Conservation (phyloP, 2,888 invertebrate species). For the Apoda limacodes region DNA sequence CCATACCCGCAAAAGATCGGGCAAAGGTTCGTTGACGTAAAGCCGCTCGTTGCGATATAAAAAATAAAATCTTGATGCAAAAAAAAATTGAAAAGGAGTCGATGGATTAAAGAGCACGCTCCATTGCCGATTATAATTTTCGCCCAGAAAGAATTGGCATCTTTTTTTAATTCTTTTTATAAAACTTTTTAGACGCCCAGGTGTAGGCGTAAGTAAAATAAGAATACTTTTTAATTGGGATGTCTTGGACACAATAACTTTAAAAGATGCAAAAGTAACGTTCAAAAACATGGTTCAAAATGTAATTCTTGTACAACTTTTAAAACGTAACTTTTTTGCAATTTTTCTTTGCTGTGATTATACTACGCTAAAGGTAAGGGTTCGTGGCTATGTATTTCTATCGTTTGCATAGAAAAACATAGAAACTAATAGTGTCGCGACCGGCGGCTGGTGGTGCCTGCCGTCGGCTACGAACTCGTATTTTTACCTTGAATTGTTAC, state of each 20-base stretch:
- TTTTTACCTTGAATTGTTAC: too few relatives aligned
- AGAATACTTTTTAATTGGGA: slow-evolving; percentile 56
- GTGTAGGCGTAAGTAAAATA: slow-evolving; percentile 38
- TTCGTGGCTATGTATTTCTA: too few relatives aligned
- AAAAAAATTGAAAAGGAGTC: slow-evolving; percentile 28
- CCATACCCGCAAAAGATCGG: slow-evolving; percentile 26
- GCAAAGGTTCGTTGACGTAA: slow-evolving; percentile 35
- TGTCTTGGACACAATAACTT: not conserved
- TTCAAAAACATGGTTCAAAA: too few relatives aligned
- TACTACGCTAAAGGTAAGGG: too few relatives aligned
- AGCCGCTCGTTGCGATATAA: slow-evolving; percentile 25
- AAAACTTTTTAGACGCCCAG: slow-evolving; percentile 36
- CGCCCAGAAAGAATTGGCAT: slow-evolving; percentile 33
- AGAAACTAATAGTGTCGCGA: too few relatives aligned
- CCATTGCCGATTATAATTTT: slow-evolving; percentile 60
- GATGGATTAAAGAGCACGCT: slow-evolving; percentile 54
- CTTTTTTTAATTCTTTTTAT: slow-evolving; percentile 27
- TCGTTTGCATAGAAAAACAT: too few relatives aligned
- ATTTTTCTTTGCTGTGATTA: too few relatives aligned
- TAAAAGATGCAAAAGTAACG: too few relatives aligned
- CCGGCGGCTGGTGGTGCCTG: too few relatives aligned
- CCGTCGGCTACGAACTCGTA: too few relatives aligned
- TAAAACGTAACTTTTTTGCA: too few relatives aligned
- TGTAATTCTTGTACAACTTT: too few relatives aligned
- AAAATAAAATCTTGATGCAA: slow-evolving; percentile 26